These are phyloP conservation scores for Plotosus lineatus DNA, from an alignment of 2,113 vertebrate genomes.

Conservation along the genomic window DNA sequence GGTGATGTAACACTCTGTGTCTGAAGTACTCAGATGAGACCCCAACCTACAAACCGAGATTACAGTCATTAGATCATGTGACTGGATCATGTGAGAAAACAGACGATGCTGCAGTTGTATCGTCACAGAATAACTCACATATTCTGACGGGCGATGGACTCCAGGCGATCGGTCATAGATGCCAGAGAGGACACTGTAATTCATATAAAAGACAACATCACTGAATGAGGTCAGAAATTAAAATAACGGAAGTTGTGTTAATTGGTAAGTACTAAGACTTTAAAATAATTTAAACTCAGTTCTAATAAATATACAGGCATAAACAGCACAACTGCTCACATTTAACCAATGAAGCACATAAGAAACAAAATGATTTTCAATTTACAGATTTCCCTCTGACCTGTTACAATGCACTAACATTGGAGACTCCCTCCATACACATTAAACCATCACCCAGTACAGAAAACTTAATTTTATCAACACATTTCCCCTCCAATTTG, in stretches of 20 bases:
- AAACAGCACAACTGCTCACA: too few species aligned
- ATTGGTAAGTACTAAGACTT: too few species aligned
- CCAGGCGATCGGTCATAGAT: slow-evolving; percentile 95
- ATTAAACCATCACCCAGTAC: not conserved
- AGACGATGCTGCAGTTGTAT: too few species aligned
- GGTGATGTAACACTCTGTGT: slow-evolving; percentile 98
- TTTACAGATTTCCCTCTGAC: too few species aligned
- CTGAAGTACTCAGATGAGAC: slow-evolving; percentile 92
- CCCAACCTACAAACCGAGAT: slow-evolving; percentile 76
- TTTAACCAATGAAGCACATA: too few species aligned
- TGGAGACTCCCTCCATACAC: not conserved
- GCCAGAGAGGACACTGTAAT: slow-evolving; percentile 89
- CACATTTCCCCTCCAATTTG: too few species aligned
- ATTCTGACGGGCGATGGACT: slow-evolving; percentile 95
- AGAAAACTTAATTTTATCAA: not conserved
- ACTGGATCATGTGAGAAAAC: not conserved
- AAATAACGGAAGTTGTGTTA: too few species aligned
- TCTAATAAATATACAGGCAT: too few species aligned
- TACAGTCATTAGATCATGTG: too few species aligned
- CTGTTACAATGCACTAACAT: not conserved
- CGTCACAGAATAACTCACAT: slow-evolving; percentile 74
- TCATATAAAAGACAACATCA: not conserved
- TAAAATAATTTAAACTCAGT: too few species aligned
- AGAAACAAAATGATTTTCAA: too few species aligned
- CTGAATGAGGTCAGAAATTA: too few species aligned